Base-by-base conservation (phyloP, 2,888 invertebrate species). In the Atrina japonica region DNA sequence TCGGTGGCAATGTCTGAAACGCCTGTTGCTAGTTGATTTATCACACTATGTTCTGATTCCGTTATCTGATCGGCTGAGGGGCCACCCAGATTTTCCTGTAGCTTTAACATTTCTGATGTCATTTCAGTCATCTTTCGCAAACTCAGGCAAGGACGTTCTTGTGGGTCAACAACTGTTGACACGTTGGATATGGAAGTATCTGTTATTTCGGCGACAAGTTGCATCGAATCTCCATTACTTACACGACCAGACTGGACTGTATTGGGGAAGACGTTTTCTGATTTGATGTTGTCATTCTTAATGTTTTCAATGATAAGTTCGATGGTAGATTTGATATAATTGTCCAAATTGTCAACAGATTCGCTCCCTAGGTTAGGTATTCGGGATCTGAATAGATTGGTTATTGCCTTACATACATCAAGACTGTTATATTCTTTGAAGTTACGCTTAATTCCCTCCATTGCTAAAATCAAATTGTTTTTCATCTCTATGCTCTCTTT, bases 41-140 rank as follows among this genome's bases (percentile, higher is more conserved):
- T 35, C 1, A 49, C n/a, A 18, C n/a, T 35, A 27, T 50, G 14
- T 35, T 66, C 47, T 21, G 53, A 45, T n/a, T 30, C n/a, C 9
- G 43, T 18, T 3, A 49, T 30, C 25, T 49, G 29, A 3, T 27
- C 25, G 14, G n/a, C 1, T 21, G 56, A 56, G 0, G 56, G 18
- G 21, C 40, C 16, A 35, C 6, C 6, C 7, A 56, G 14, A 56
- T 66, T 49, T n/a, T 64, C 59, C 58, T 70, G 41, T 7, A 70
- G 21, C 25, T 52, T 59, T 1, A 66, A 18, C 56, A 71, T 66
- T 41, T 52, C 40, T 11, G 47, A 25, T 35, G 71, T 71, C 56
- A 71, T 47, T 23, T 66, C 53, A 6, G 63, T 49, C 71, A 71
- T 66, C 61, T 66, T 66, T 40, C 58, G 61, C 3, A 66, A 27